These are phyloP conservation scores for Plebejus melissa DNA, from an alignment of 2,888 invertebrate species.

Conservation along the genomic window DNA sequence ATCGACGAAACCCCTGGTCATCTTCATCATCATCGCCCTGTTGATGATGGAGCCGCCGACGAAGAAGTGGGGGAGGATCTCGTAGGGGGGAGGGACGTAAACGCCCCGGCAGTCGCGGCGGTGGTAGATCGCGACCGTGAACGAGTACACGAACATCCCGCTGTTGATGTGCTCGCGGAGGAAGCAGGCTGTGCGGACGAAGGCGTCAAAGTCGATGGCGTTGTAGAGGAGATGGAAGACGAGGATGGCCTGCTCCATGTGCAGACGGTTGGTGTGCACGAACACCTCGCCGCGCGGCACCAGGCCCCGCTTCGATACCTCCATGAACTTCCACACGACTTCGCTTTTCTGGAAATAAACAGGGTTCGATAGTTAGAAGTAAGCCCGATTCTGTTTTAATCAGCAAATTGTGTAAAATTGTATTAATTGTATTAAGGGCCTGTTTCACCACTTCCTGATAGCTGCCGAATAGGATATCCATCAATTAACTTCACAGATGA, in stretches of 20 bases:
- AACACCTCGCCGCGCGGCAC: slow-evolving; percentile 80
- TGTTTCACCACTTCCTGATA: too few species aligned
- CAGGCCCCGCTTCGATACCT: slow-evolving; percentile 76
- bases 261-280: slow-evolving; percentile 79
- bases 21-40: slow-evolving; percentile 81
- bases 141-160: slow-evolving; percentile 85
- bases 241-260: slow-evolving; percentile 80
- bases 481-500: too few species aligned
- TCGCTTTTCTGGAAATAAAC: slow-evolving; percentile 68
- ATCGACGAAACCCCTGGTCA: slow-evolving; percentile 78
- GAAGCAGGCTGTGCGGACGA: slow-evolving; percentile 83
- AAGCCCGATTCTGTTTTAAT: too few species aligned
- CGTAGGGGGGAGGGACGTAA: slow-evolving; percentile 85
- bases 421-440: too few species aligned
- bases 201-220: slow-evolving; percentile 83
- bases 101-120: slow-evolving; percentile 82
- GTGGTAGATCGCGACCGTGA: slow-evolving; percentile 83
- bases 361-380: background rate
- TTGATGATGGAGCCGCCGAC: slow-evolving; percentile 85
- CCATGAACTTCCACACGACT: slow-evolving; percentile 78
- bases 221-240: slow-evolving; percentile 82
- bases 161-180: slow-evolving; percentile 84
- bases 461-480: too few species aligned
- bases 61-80: slow-evolving; percentile 88
- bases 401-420: too few species aligned